Base-by-base conservation (phyloP, 2,113 vertebrate genomes). In the Miniopterus natalensis region DNA sequence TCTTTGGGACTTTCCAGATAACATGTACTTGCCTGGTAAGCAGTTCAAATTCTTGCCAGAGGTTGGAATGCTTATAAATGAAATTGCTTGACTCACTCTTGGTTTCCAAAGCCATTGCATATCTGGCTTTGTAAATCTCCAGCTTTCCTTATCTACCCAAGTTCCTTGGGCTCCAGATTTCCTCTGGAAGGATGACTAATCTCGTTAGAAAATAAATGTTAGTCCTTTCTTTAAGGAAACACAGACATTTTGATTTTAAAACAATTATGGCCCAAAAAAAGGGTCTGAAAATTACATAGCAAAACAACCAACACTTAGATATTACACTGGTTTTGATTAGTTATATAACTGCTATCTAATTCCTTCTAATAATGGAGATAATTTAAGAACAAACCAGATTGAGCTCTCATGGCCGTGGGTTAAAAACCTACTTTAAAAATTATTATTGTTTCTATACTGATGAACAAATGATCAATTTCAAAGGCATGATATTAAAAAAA, bases 381-480 rank as follows among this genome's bases (percentile, higher is more conserved):
- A 81, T 25, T 40, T 2, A 84, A 77, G 51, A 92, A 92, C 42
- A 92, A 88, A 17, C 83, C 12, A 84, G 45, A 83, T 74, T 87
- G 88, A 36, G 55, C 31, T 88, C 84, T 87, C 36, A 42, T 17
- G 61, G 63, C 40, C 20, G 49, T 8, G 11, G 11, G 6, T 49
- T 86, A 89, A 85, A 81, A 66, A 77, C 20, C 21, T 55, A 81
- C 36, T 71, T 86, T 40, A 73, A 75, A 68, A 84, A 84, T 25
- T 23, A 74, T 31, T 70, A n/a, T 20, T 40, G 9, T 42, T 40
- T 6, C 57, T 71, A 80, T 21, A 68, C 3, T 70, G 78, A 94
- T 91, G 59, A 94, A 84, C 70, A 74, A 84, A 65, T 31, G n/a
- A 65, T 59, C 12, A 61, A 81, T n/a, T 86, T 77, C n/a, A 94